phyloP scores from a whole-genome alignment of 2,888 invertebrate species.

The Pristionchus entomophagus region DNA sequence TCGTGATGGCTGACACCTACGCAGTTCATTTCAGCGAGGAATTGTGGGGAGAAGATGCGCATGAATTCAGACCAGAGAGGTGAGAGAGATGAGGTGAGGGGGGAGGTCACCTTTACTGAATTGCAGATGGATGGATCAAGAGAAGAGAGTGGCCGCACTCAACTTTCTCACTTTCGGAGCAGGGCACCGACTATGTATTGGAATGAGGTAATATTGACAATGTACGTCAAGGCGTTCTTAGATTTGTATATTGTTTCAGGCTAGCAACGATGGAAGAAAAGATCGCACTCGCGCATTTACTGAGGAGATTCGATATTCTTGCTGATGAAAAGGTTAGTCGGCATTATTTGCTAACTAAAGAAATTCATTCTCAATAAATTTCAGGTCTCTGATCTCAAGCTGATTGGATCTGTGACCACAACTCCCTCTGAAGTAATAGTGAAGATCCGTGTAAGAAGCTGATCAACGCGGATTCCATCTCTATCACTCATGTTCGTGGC shows the following conservation, averaged over 20 bases:
- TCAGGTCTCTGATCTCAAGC: no score
- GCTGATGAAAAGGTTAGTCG: background rate
- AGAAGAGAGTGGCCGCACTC: background rate
- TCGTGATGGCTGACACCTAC: constrained; percentile 65
- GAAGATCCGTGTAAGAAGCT: no score
- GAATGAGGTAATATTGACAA: background rate
- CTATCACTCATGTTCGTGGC: no score
- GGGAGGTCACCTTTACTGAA: background rate
- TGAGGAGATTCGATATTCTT: constrained; percentile 32
- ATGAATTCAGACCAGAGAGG: constrained; percentile 70
- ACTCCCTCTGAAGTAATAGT: no score
- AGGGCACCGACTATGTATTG: background rate
- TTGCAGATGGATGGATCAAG: background rate
- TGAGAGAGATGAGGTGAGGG: constrained; percentile 7
- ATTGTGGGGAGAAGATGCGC: constrained; percentile 71
- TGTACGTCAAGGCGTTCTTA: background rate
- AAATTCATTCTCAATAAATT: no score
- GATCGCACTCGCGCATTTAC: constrained; percentile 24
- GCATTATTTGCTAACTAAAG: background rate
- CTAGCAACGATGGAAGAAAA: constrained; percentile 36
- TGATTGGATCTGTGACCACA: no score
- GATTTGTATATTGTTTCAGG: background rate
- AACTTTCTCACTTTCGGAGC: constrained; percentile 6
- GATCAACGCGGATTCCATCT: no score
- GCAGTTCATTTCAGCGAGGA: constrained; percentile 64